Base-by-base conservation (phyloP, 2,797 vertebrate genomes). In the Bryconaethiops microstoma region DNA sequence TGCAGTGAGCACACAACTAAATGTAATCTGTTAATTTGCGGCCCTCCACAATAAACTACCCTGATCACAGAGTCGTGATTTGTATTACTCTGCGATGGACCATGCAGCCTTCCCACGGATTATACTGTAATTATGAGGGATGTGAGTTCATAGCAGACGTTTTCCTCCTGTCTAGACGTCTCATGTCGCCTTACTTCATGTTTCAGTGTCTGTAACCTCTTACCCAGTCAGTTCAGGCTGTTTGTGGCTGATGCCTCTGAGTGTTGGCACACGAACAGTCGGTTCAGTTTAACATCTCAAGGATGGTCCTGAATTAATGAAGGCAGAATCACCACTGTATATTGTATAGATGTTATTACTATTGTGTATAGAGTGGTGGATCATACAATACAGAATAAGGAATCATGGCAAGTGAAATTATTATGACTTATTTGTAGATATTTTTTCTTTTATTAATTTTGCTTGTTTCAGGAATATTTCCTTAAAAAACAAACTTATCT, bases 81-180 rank as follows among this genome's bases (percentile, higher is more conserved):
- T 48, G 67, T 42, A 25, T 69, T 69, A 48, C 67, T 40, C 16
- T 42, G 64, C 9, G 64, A 42, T 42, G 64, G 39, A 23, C n/a
- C 40, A 29, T 50, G n/a, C 67, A 50, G 42, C 67, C 6, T 50
- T 48, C 23, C 40, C 67, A 50, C 10, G 14, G 67, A 69, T 69
- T 69, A 48, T 42, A 50, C 10, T 50, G 9, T 69, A 50, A 69
- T 48, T 69, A 48, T 69, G 67, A 69, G 65, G 64, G 40, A 40
- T 67, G 35, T 21, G 19, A 21, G 65, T 48, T 68, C 40, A 48
- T 23, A 21, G 48, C 65, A 68, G n/a, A 69, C 23, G 25, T 67
- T 73, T 73, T 73, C 17, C 50, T 72, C 16, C 71, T 40, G 71
- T 57, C 71, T 57, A 40, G 71, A 73, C 71, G 16, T 9, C 21